Conservation (phyloP, 2,888 invertebrate species). For the Euspilapteryx auroguttella region DNA sequence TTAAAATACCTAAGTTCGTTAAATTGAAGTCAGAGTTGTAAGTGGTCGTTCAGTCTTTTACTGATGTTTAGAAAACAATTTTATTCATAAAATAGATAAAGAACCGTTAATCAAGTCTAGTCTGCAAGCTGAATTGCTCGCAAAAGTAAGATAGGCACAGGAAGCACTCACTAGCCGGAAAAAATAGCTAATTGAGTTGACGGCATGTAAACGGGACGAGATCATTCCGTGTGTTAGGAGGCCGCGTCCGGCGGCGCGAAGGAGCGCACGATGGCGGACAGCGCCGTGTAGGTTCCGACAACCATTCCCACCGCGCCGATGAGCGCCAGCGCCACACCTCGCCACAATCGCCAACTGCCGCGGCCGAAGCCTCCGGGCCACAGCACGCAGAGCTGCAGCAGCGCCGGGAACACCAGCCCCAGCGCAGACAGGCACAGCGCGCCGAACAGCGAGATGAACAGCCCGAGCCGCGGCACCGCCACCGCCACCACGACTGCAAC, state of each 20-base stretch:
- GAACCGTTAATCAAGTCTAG: no score
- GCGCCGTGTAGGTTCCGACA: slow-evolving; percentile 68
- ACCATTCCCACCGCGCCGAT: slow-evolving; percentile 66
- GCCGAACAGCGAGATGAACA: slow-evolving; percentile 77
- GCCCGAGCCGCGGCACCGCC: slow-evolving; percentile 68
- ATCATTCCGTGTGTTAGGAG: no score
- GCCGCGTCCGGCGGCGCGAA: slow-evolving; percentile 14
- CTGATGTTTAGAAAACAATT: no score
- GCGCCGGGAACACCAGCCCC: slow-evolving; percentile 74
- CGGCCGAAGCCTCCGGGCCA: slow-evolving; percentile 12
- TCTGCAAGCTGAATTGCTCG: no score
- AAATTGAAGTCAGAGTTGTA: no score
- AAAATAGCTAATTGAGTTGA: no score
- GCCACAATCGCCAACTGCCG: slow-evolving; percentile 31
- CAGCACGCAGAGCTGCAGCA: slow-evolving; percentile 71
- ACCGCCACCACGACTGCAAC: slow-evolving; percentile 74
- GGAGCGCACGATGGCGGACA: slow-evolving; percentile 57
- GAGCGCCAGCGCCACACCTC: slow-evolving; percentile 57
- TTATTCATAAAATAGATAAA: no score
- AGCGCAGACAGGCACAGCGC: slow-evolving; percentile 73
- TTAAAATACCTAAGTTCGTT: no score
- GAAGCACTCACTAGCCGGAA: no score
- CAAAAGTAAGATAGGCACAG: no score
- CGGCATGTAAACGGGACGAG: no score
- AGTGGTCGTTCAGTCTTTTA: no score